Conservation (phyloP, 2,113 vertebrate genomes). For the Candoia aspera region DNA sequence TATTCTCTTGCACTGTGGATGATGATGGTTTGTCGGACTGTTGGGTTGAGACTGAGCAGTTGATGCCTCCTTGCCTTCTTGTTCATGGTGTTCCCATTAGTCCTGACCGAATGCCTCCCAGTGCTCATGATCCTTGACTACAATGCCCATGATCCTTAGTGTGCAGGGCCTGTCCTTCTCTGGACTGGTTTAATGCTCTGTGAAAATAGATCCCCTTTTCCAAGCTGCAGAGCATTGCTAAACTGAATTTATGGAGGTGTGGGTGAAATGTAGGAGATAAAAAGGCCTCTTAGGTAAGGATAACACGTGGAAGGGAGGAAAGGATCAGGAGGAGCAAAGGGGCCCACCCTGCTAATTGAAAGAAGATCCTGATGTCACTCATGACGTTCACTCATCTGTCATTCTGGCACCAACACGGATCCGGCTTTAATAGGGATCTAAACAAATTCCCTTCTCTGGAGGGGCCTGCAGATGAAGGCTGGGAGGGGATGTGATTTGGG, state of each 20-base stretch:
- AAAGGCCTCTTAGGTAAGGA: neutral
- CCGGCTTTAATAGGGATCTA: slow-evolving; percentile 70
- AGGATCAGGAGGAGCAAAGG: slow-evolving; percentile 17
- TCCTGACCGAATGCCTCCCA: no score
- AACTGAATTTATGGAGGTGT: neutral
- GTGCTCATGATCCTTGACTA: no score
- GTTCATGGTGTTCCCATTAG: no score
- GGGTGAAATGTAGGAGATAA: neutral
- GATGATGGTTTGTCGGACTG: no score
- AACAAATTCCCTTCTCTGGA: slow-evolving; percentile 71
- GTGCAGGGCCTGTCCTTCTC: no score
- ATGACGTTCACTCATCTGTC: slow-evolving; percentile 65
- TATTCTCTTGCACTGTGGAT: no score
- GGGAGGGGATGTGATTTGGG: slow-evolving; percentile 27
- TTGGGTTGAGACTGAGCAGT: no score
- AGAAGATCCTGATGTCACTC: slow-evolving; percentile 61
- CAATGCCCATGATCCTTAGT: no score
- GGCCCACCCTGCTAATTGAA: slow-evolving; percentile 57
- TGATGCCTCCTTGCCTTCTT: no score
- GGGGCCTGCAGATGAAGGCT: slow-evolving; percentile 67
- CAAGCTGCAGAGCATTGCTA: neutral
- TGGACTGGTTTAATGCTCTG: no score
- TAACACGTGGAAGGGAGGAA: neutral
- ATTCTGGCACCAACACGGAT: slow-evolving; percentile 70
- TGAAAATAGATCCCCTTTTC: no score